phyloP scores from a whole-genome alignment of 1,140 invertebrate genomes.

The Nephotettix cincticeps region DNA sequence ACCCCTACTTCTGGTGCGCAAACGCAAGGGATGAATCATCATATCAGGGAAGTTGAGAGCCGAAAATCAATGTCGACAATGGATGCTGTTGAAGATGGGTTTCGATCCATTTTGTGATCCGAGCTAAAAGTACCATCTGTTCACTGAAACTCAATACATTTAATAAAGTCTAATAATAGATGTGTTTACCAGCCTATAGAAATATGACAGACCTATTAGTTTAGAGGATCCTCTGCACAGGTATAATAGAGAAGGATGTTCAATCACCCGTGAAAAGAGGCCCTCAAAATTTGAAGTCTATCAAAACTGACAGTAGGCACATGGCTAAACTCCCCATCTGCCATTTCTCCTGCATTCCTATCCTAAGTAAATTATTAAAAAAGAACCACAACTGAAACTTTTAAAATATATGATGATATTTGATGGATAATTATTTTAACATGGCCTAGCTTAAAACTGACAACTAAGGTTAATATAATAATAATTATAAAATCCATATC shows the following conservation, averaged over 20 bases:
- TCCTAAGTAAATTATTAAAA: too few relatives aligned
- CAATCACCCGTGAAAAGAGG: conserved; percentile 12
- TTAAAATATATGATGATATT: too few relatives aligned
- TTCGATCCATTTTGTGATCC: background rate
- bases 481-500: too few relatives aligned
- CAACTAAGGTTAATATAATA: too few relatives aligned
- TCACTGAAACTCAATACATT: conserved; percentile 20
- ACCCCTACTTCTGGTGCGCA: conserved; percentile 14
- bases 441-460: too few relatives aligned
- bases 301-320: conserved; percentile 16
- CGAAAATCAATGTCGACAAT: conserved; percentile 20
- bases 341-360: too few relatives aligned
- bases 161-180: conserved; percentile 20
- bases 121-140: conserved; percentile 3
- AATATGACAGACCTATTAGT: conserved; percentile 17
- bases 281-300: background rate
- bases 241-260: conserved; percentile 19
- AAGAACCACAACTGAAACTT: too few relatives aligned
- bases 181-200: conserved; percentile 22
- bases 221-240: conserved; percentile 16
- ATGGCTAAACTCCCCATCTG: background rate
- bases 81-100: background rate
- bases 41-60: background rate
- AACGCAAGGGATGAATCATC: conserved; percentile 8
- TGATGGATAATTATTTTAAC: too few relatives aligned